These are phyloP conservation scores for Formica selysi DNA, from an alignment of 1,140 invertebrate genomes.

Conservation along the genomic window DNA sequence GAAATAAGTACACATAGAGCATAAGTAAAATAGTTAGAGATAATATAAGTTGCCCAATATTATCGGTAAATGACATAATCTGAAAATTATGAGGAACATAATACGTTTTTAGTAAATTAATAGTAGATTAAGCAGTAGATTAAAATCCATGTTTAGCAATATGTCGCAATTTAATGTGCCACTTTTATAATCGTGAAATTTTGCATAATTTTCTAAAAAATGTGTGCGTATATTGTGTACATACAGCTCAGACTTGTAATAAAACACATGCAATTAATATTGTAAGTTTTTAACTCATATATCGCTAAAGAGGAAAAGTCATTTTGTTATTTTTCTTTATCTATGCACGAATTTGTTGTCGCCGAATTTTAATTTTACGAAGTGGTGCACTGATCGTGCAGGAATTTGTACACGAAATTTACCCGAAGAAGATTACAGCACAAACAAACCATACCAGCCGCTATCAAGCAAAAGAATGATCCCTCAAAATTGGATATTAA, in stretches of 20 bases:
- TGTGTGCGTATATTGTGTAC: background rate
- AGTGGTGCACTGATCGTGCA: background rate
- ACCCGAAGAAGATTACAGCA: constrained; percentile 25
- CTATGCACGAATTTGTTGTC: background rate
- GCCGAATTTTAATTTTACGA: background rate
- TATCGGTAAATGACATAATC: background rate
- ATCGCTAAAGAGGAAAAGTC: background rate
- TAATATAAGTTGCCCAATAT: background rate
- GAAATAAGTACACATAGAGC: background rate
- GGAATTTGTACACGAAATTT: background rate
- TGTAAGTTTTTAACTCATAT: background rate
- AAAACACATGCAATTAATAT: background rate
- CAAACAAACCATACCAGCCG: background rate
- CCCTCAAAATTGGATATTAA: constrained; percentile 15
- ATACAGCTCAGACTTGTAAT: background rate
- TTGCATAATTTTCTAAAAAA: background rate
- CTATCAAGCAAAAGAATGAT: constrained; percentile 23
- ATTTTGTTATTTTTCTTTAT: background rate
- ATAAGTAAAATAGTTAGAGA: background rate
- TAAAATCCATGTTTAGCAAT: background rate
- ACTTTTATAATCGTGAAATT: background rate
- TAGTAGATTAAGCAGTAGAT: no score
- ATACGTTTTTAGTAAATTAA: no score
- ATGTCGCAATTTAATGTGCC: background rate
- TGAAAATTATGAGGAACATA: background rate